A percentile compares a stretch with the other conserved stretches of the same genome.
phyloP scores from a whole-genome alignment of 2,797 vertebrate species.

The Enteromius argenteus region DNA sequence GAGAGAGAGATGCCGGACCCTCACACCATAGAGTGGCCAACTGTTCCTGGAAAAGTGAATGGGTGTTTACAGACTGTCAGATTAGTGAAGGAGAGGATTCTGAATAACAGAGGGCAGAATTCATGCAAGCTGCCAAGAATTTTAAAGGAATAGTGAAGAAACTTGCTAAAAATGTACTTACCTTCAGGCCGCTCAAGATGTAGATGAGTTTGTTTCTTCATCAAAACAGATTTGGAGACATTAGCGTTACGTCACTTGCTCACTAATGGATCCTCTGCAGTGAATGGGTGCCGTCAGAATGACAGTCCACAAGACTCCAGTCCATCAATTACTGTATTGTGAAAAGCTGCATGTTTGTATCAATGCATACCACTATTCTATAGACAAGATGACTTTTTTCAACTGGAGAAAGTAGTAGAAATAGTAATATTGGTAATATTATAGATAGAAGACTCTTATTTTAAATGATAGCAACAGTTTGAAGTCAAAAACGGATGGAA shows the following conservation, averaged over 20 bases:
- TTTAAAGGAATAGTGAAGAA: not conserved
- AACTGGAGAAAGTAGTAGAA: too few relatives aligned
- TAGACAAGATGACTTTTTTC: too few relatives aligned
- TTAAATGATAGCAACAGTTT: too few relatives aligned
- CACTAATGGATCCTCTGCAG: not conserved
- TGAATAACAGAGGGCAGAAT: not conserved
- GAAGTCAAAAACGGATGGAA: not conserved
- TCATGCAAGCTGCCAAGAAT: not conserved
- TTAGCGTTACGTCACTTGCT: not conserved
- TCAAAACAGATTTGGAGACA: not conserved
- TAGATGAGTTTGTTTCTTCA: not conserved
- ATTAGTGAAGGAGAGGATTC: not conserved
- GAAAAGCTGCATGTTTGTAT: not conserved
- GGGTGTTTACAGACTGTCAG: not conserved
- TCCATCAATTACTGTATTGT: not conserved
- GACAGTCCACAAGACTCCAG: not conserved
- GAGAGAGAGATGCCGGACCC: conserved; percentile 16
- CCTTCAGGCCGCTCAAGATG: not conserved
- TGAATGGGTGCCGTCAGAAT: not conserved
- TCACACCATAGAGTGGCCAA: conserved; percentile 53
- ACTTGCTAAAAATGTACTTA: not conserved
- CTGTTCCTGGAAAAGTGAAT: conserved; percentile 27
- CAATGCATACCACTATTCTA: too few relatives aligned
- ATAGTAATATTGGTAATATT: too few relatives aligned
- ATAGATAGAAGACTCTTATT: too few relatives aligned